phyloP scores from a whole-genome alignment of 1,140 invertebrate genomes.

The Lucilia sericata region DNA sequence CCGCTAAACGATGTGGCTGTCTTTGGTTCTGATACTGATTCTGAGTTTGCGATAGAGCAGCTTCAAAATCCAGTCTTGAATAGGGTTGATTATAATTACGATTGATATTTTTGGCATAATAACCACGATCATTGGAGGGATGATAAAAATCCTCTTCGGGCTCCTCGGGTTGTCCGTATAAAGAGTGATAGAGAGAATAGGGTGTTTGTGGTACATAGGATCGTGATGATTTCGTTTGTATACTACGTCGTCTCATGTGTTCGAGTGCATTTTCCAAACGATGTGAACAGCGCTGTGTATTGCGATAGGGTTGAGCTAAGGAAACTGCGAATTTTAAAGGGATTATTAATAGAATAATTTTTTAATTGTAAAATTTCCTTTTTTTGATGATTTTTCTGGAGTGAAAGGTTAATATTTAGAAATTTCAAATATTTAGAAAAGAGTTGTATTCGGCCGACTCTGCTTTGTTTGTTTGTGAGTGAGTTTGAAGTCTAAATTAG shows the following conservation, averaged over 20 bases:
- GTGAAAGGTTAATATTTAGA: too few species aligned
- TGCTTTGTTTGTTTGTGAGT: too few species aligned
- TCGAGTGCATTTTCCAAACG: slow-evolving; percentile 70
- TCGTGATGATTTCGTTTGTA: slow-evolving; percentile 57
- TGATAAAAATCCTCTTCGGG: slow-evolving; percentile 63
- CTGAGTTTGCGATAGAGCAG: not conserved
- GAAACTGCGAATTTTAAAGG: not conserved
- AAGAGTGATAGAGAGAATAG: slow-evolving; percentile 72
- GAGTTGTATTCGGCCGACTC: too few species aligned
- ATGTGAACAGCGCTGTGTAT: slow-evolving; percentile 66
- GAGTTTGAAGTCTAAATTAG: too few species aligned
- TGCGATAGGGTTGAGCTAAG: slow-evolving; percentile 56
- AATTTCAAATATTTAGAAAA: too few species aligned
- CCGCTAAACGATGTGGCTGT: slow-evolving; percentile 60
- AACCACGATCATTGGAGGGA: slow-evolving; percentile 53
- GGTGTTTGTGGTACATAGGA: slow-evolving; percentile 69
- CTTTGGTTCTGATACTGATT: slow-evolving; percentile 42
- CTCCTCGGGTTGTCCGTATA: slow-evolving; percentile 63
- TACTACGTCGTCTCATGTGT: slow-evolving; percentile 68
- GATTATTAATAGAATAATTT: not conserved
- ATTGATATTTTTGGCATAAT: slow-evolving; percentile 58
- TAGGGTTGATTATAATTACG: slow-evolving; percentile 50
- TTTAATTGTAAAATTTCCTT: too few species aligned
- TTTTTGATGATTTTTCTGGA: too few species aligned
- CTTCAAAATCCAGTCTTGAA: slow-evolving; percentile 44